A percentile compares a stretch with the other conserved stretches of the same genome.
These are phyloP conservation scores for Druceiella hillmani DNA, from an alignment of 2,888 invertebrate species.

Conservation along the genomic window DNA sequence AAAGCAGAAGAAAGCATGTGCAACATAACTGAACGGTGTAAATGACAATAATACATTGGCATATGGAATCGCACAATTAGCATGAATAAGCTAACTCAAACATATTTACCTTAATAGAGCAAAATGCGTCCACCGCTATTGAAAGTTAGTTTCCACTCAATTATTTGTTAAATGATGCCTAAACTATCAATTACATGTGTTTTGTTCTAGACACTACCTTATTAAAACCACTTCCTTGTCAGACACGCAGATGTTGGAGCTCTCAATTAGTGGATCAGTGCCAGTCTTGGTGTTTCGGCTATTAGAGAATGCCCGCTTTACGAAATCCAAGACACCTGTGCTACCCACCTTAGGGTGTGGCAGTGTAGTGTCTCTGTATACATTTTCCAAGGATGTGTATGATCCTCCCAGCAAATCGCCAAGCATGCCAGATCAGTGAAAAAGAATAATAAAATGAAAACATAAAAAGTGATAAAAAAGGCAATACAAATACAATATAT, in stretches of 20 bases:
- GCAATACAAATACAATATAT: constrained; percentile 25
- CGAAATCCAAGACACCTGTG: constrained; percentile 50
- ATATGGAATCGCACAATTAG: too few species aligned
- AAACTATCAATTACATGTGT: too few species aligned
- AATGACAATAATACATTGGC: too few species aligned
- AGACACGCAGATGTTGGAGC: constrained; percentile 30
- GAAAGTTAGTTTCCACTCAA: too few species aligned
- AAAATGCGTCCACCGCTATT: too few species aligned
- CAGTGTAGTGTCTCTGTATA: constrained; percentile 59
- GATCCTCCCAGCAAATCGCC: constrained; percentile 57
- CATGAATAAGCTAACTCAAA: too few species aligned
- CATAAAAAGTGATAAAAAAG: constrained; percentile 20
- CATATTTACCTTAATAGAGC: too few species aligned
- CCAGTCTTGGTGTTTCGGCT: constrained; percentile 37
- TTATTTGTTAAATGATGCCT: too few species aligned
- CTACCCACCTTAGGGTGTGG: constrained; percentile 46
- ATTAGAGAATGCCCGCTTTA: constrained; percentile 56
- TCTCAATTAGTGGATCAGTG: constrained; percentile 27
- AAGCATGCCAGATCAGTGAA: constrained; percentile 53
- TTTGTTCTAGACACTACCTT: constrained; percentile 34
- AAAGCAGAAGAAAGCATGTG: too few species aligned
- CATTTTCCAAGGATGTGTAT: constrained; percentile 58
- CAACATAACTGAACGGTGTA: too few species aligned
- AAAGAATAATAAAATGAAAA: constrained; percentile 27
- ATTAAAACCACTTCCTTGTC: constrained; percentile 36